Base-by-base conservation (phyloP, 2,113 vertebrate species). In the Odontesthes bonariensis region DNA sequence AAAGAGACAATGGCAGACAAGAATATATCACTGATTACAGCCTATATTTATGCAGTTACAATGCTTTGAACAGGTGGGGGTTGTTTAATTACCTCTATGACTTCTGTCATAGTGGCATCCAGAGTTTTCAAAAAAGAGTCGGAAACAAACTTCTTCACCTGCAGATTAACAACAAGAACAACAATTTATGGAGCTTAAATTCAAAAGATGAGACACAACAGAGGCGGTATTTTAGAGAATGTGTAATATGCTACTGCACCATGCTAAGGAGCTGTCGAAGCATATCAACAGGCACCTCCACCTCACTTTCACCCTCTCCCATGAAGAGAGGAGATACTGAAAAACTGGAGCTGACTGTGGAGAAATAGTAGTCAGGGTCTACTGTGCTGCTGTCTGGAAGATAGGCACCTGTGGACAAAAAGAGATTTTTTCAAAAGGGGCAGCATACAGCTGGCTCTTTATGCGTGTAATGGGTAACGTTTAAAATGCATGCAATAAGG, bases 301-400 rank as follows among this genome's bases (percentile, higher is more conserved):
- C 95, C 85, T 99, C 97, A 23, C 94, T 95, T 59, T 92, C 96
- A 61, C 92, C 95, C 69, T 91, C 75, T 8, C 95, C 96, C 22
- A 95, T 93, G 82, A 96, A 96, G n/a, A 98, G 95, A 22, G 96
- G 97, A 49, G 97, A 97, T 59, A 97, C 92, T 0, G 97, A 97
- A 86, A 98, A 99, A 87, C 97, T 98, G 85, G 98, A 98, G 78
- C 96, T 97, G 88, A 98, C 92, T 1, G 96, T 97, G 23, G 92
- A 95, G 83, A 99, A 98, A 82, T 96, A 99, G 92, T 96, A 96
- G 69, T 96, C 94, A 0, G 98, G 96, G 74, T 99, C 96, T 51
- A 96, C 58, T 0, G 94, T 44, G 27, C 93, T 94, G 42, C 95
- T 96, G 44, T 98, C 96, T 6, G 96, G 94, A 51, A 97, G 85